Conservation (phyloP, 2,797 vertebrate species). For the Oreochromis grahami region DNA sequence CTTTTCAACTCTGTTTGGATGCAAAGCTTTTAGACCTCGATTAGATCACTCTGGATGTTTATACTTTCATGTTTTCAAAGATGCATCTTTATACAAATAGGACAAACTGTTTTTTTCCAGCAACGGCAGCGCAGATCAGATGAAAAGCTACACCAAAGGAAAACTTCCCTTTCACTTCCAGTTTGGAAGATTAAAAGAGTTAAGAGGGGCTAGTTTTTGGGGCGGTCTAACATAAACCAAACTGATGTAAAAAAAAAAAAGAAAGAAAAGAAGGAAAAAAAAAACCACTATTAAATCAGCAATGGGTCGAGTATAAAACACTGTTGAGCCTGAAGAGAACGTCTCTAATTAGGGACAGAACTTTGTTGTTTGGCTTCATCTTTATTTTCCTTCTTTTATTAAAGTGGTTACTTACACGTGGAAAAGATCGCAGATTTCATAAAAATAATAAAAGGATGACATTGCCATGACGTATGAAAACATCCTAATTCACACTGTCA, state of each 20-base stretch:
- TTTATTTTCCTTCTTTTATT: background rate
- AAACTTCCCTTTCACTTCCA: conserved; percentile 20
- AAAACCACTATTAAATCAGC: background rate
- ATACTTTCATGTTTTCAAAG: background rate
- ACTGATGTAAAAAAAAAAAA: background rate
- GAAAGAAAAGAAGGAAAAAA: rapidly evolving
- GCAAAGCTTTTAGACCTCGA: background rate
- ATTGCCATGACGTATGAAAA: background rate
- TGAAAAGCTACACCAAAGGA: conserved; percentile 2
- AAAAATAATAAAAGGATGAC: background rate
- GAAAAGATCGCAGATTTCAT: background rate
- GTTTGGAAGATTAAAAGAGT: conserved; percentile 10
- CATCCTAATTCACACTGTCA: background rate
- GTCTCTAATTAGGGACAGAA: background rate
- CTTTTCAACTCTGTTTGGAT: background rate
- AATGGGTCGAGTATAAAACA: background rate
- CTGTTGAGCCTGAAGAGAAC: background rate
- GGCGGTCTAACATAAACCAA: background rate
- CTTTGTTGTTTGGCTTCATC: background rate
- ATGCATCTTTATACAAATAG: background rate
- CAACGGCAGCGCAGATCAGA: background rate
- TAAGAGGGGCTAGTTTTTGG: background rate
- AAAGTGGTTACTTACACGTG: background rate
- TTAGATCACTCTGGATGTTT: background rate
- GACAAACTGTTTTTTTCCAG: background rate